Evolutionary conservation across 92 coral and sea anemone genomes (phyloP).

Genomic region (Metridium senile): DNA sequence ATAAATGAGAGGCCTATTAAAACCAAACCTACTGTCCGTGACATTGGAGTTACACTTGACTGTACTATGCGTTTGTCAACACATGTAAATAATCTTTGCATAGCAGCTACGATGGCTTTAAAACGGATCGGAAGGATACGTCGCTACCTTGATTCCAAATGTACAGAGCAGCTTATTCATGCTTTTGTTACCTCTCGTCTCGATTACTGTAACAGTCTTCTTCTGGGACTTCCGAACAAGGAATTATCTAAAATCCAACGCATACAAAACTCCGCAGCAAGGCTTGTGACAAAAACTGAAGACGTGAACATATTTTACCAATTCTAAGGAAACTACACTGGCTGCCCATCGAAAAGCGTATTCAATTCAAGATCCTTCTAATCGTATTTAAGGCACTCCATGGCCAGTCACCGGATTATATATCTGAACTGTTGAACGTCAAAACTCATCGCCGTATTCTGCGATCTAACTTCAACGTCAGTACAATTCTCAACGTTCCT

Average conservation of each 20-base stretch:
- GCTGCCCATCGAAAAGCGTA: slow-evolving; percentile 8
- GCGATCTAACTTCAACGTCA: neutral
- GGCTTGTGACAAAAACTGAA: slow-evolving; percentile 23
- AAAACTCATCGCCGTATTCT: neutral
- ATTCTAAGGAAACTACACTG: slow-evolving; percentile 25
- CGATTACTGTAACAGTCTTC: slow-evolving; percentile 36
- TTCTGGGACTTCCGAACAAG: slow-evolving; percentile 23
- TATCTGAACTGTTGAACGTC: neutral
- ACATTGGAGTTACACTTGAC: slow-evolving; percentile 30
- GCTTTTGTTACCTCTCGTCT: slow-evolving; percentile 23
- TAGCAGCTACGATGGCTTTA: slow-evolving; percentile 26
- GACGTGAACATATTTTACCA: slow-evolving; percentile 21
- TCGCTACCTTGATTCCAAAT: slow-evolving; percentile 6
- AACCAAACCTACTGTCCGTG: neutral
- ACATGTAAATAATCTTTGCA: slow-evolving; percentile 42
- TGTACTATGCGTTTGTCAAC: slow-evolving; percentile 13
- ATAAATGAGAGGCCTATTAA: neutral
- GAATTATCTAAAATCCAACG: slow-evolving; percentile 20
- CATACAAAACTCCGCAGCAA: slow-evolving; percentile 25
- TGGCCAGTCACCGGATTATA: neutral
- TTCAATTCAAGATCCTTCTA: neutral
- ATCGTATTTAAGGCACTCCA: neutral
- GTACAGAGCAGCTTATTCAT: slow-evolving; percentile 30
- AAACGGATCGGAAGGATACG: slow-evolving; percentile 23
- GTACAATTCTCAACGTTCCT: neutral